These are phyloP conservation scores for Anser cygnoides DNA, from an alignment of 2,113 vertebrate genomes.

Conservation along the genomic window DNA sequence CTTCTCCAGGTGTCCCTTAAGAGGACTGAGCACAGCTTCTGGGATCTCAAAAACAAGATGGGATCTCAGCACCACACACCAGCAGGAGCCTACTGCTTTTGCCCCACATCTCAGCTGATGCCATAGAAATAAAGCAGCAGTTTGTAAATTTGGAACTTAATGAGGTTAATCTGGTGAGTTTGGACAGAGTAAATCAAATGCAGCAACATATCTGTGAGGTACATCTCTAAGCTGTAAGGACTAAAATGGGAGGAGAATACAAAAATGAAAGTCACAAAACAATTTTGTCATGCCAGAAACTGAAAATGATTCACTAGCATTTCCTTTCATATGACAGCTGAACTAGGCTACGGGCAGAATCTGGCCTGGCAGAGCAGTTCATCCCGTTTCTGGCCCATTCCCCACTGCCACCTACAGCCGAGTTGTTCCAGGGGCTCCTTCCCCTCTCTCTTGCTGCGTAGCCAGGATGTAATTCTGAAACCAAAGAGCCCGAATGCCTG, in stretches of 20 bases:
- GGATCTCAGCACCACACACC: accelerated
- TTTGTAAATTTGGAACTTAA: background rate
- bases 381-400: background rate
- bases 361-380: background rate
- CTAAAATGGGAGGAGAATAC: background rate
- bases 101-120: background rate
- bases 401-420: background rate
- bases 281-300: background rate
- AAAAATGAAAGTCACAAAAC: background rate
- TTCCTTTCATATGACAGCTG: background rate
- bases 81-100: background rate
- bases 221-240: background rate
- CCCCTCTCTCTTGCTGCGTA: background rate
- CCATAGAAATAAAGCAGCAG: background rate
- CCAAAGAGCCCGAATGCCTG: background rate
- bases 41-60: background rate
- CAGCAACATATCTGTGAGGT: background rate
- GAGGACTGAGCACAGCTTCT: background rate
- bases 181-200: background rate
- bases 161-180: background rate
- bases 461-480: background rate
- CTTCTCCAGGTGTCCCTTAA: background rate
- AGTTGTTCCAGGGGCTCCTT: background rate
- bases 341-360: background rate
- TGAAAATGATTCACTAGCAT: background rate